These are phyloP conservation scores for Tetragnatha versicolor DNA, from an alignment of 1,140 invertebrate species.

Conservation along the genomic window DNA sequence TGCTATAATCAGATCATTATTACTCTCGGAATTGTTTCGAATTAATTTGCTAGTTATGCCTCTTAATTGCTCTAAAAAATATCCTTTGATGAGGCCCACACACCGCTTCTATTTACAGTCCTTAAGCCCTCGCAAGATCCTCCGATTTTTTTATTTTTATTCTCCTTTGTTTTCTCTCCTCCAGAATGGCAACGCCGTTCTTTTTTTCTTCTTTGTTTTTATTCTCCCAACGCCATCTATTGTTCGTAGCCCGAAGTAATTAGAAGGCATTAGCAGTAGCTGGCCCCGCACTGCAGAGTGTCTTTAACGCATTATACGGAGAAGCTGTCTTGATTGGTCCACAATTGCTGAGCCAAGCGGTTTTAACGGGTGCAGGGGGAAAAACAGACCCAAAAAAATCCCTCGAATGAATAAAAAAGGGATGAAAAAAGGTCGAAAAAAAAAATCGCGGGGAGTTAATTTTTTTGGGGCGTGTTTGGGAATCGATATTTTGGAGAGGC, in stretches of 20 bases:
- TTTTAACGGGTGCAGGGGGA: slow-evolving; percentile 36
- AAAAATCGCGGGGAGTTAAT: slow-evolving; percentile 4
- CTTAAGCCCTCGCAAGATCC: too few relatives aligned
- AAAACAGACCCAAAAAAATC: slow-evolving; percentile 10
- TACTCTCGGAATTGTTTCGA: too few relatives aligned
- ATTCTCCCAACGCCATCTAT: slow-evolving; percentile 41
- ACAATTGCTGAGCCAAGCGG: slow-evolving; percentile 53
- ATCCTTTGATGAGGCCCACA: too few relatives aligned
- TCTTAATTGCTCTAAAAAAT: too few relatives aligned
- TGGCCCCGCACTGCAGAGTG: slow-evolving; percentile 1
- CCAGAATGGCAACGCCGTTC: too few relatives aligned
- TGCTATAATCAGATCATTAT: too few relatives aligned
- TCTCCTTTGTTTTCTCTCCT: too few relatives aligned
- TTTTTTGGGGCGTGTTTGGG: slow-evolving; percentile 12
- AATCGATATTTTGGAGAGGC: slow-evolving; percentile 51
- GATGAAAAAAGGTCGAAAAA: slow-evolving; percentile 4
- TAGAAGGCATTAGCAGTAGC: slow-evolving; percentile 51
- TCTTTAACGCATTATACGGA: slow-evolving; percentile 40
- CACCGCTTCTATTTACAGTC: too few relatives aligned
- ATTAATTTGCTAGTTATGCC: too few relatives aligned
- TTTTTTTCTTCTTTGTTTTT: neutral
- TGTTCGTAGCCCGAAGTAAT: slow-evolving; percentile 46
- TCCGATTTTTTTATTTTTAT: slow-evolving; percentile 16
- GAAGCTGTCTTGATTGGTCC: slow-evolving; percentile 44
- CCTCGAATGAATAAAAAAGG: slow-evolving; percentile 39